A percentile compares a stretch with the other conserved stretches of the same genome.
Conservation (phyloP, 64 coral and sea anemone species). For the Dendrophyllia cribrosa region DNA sequence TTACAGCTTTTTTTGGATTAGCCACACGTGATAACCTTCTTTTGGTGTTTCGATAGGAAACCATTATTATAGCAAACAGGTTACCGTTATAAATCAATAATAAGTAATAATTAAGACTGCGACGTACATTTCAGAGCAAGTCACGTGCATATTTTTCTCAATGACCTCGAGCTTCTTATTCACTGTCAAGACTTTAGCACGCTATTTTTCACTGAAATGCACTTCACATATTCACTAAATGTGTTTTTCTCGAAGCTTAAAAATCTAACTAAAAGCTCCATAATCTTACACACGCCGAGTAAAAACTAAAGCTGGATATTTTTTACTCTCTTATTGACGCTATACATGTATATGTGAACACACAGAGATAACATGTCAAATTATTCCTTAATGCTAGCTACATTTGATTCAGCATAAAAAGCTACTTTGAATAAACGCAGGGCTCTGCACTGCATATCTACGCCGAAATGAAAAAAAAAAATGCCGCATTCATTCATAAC, state of each 20-base stretch:
- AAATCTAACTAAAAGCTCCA: not conserved
- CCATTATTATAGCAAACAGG: too few species aligned
- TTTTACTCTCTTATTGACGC: not conserved
- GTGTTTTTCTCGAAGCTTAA: not conserved
- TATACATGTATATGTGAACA: not conserved
- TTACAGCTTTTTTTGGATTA: too few species aligned
- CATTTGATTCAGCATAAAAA: not conserved
- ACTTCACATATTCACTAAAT: not conserved
- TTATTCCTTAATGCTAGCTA: not conserved
- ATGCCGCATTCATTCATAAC: not conserved
- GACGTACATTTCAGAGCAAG: not conserved
- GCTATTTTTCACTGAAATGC: not conserved
- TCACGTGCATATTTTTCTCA: not conserved
- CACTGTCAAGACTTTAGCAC: not conserved
- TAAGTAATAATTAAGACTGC: not conserved
- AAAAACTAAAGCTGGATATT: not conserved
- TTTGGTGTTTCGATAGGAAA: too few species aligned
- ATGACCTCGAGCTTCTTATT: not conserved
- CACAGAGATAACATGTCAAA: not conserved
- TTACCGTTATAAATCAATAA: not conserved
- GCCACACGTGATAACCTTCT: too few species aligned
- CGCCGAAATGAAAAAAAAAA: not conserved
- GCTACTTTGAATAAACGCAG: not conserved
- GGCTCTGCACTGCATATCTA: not conserved
- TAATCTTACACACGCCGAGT: not conserved